phyloP scores from a whole-genome alignment of 2,797 vertebrate genomes.

The Malurus leucopterus region DNA sequence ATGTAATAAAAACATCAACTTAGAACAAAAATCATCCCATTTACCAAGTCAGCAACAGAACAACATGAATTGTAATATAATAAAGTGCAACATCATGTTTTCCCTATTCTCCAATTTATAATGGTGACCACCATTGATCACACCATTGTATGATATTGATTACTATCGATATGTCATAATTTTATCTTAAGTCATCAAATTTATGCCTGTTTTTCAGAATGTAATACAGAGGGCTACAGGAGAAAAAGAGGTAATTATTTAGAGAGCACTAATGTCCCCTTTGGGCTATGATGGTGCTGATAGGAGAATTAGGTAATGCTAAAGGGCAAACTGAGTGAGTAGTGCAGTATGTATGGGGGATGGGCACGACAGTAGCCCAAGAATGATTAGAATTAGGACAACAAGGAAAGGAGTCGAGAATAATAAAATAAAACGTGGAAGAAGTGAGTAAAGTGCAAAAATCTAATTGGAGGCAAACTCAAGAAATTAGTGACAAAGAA shows the following conservation, averaged over 20 bases:
- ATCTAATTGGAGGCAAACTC: not conserved
- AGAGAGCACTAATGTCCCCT: not conserved
- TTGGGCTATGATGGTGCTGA: not conserved
- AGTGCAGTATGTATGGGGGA: not conserved
- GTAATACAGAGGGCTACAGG: not conserved
- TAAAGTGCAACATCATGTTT: too few relatives aligned
- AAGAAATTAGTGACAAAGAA: not conserved
- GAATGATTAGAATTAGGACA: not conserved
- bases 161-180: too few relatives aligned
- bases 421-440: not conserved
- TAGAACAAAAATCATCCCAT: too few relatives aligned
- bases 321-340: not conserved
- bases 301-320: not conserved
- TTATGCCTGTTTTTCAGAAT: not conserved
- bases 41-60: too few relatives aligned
- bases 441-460: not conserved
- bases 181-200: too few relatives aligned
- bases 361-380: not conserved
- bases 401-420: fast-evolving
- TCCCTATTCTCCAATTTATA: too few relatives aligned
- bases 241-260: not conserved
- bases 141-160: too few relatives aligned
- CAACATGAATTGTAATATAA: too few relatives aligned
- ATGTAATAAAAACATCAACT: too few relatives aligned
- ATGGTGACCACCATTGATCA: too few relatives aligned